These are phyloP conservation scores for Okapia johnstoni DNA, from an alignment of 2,113 vertebrate species.

Conservation along the genomic window DNA sequence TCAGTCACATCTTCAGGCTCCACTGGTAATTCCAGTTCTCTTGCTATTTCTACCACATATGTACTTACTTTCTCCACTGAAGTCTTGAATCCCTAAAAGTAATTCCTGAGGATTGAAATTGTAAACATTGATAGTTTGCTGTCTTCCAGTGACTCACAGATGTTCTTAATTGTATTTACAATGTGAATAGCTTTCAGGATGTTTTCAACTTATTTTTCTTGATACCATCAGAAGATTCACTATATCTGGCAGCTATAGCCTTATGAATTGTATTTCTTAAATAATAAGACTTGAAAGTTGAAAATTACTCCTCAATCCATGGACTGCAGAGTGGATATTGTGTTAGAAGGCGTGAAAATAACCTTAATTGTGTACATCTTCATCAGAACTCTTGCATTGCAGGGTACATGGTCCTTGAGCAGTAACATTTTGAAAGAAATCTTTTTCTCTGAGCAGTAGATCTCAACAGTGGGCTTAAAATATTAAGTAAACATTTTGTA, in stretches of 20 bases:
- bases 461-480: not conserved
- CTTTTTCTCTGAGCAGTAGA: not conserved
- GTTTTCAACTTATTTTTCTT: not conserved
- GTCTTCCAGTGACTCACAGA: not conserved
- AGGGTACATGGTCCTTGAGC: not conserved
- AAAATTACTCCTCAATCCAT: not conserved
- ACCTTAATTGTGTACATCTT: not conserved
- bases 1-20: not conserved
- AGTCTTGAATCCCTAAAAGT: not conserved
- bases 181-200: not conserved
- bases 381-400: not conserved
- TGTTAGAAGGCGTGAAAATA: not conserved
- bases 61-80: not conserved
- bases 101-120: not conserved
- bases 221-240: not conserved
- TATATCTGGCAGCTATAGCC: not conserved
- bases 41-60: not conserved
- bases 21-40: not conserved
- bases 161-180: not conserved
- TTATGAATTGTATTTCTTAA: not conserved
- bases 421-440: not conserved
- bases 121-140: not conserved
- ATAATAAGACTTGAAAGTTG: not conserved
- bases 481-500: not conserved
- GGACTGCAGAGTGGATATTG: not conserved